These are phyloP conservation scores for Tenthredo livida DNA, from an alignment of 2,888 invertebrate species.

Conservation along the genomic window DNA sequence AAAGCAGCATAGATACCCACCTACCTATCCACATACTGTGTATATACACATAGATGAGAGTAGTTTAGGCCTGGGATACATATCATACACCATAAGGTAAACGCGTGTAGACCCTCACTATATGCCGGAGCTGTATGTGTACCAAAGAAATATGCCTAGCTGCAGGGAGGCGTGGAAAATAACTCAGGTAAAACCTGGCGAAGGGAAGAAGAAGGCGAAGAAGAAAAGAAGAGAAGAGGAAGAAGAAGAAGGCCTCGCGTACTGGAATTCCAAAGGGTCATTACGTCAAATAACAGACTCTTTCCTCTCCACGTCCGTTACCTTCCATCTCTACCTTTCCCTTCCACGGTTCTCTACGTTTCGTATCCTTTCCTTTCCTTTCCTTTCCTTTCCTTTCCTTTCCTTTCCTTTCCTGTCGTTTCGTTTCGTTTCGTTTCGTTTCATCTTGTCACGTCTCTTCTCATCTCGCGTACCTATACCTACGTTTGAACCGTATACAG, in stretches of 20 bases:
- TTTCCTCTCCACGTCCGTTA: conserved; percentile 60
- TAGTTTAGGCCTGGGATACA: neutral
- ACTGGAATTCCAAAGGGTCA: conserved; percentile 68
- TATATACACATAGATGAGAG: neutral
- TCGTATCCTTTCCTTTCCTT: conserved; percentile 7
- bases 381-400: conserved; percentile 30
- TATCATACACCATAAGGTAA: conserved; percentile 40
- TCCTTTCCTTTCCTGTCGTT: conserved; percentile 19
- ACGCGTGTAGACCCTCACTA: neutral
- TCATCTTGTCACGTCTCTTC: conserved; percentile 33
- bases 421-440: conserved; percentile 28
- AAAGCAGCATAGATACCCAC: neutral
- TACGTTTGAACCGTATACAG: neutral
- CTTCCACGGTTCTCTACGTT: neutral
- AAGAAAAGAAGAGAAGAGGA: conserved; percentile 25
- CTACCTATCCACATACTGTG: neutral
- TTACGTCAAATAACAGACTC: conserved; percentile 71
- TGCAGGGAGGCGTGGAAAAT: conserved; percentile 28
- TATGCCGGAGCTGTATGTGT: neutral
- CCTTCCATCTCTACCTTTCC: conserved; percentile 39
- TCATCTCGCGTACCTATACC: neutral
- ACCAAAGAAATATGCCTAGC: neutral
- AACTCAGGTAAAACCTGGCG: conserved; percentile 41
- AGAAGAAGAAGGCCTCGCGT: conserved; percentile 35
- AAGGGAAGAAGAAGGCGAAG: conserved; percentile 41